These are phyloP conservation scores for Chascanopsetta lugubris DNA, from an alignment of 2,113 vertebrate genomes.

Conservation along the genomic window DNA sequence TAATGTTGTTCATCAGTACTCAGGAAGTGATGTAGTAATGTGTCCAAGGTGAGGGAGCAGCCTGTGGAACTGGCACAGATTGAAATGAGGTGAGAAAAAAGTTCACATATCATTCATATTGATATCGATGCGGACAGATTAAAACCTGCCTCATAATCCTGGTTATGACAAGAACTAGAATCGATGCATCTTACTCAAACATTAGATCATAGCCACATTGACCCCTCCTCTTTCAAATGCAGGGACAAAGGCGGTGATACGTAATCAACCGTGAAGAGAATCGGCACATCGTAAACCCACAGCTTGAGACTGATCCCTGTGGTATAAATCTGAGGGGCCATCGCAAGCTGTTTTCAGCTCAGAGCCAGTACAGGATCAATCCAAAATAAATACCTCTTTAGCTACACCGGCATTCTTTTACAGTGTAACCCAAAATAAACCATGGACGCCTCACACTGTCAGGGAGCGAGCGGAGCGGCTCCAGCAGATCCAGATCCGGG, in stretches of 20 bases:
- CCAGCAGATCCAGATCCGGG: conserved; percentile 31
- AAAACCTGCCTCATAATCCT: conserved; percentile 50
- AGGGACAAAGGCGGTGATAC: conserved; percentile 17
- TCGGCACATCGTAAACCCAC: conserved; percentile 47
- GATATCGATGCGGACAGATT: too few species aligned
- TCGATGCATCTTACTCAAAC: conserved; percentile 55
- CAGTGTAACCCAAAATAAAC: conserved; percentile 15
- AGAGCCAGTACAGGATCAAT: too few species aligned
- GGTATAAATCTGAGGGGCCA: conserved; percentile 3
- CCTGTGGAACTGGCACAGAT: conserved; percentile 12
- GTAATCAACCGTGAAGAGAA: conserved; percentile 62
- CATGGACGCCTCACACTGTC: conserved; percentile 18
- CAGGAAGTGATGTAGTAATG: conserved; percentile 59
- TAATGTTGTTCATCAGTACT: conserved; percentile 52
- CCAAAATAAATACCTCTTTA: background rate
- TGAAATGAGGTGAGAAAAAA: conserved; percentile 4
- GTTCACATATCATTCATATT: conserved; percentile 21
- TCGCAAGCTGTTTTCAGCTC: background rate
- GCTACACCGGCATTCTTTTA: conserved; percentile 5
- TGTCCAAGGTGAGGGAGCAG: conserved; percentile 18
- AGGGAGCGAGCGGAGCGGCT: conserved; percentile 9
- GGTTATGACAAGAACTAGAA: conserved; percentile 51
- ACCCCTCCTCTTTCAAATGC: conserved; percentile 38
- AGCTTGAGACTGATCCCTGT: conserved; percentile 19
- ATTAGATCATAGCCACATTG: conserved; percentile 52